Base-by-base conservation (phyloP, 2,113 vertebrate genomes). In the Pyxicephalus adspersus region DNA sequence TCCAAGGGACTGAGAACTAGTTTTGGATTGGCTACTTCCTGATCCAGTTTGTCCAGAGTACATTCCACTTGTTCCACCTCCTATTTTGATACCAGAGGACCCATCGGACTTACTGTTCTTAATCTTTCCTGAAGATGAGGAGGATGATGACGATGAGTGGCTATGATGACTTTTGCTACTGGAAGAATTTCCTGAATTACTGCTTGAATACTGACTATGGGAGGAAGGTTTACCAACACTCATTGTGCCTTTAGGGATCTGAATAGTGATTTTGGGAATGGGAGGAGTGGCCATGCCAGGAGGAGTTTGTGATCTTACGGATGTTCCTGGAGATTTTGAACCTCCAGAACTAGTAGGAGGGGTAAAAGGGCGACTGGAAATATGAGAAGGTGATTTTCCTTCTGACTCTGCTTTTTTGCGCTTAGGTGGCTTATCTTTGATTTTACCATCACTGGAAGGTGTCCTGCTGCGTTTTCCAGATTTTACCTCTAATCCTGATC, bases 181-280 rank as follows among this genome's bases (percentile, higher is more conserved):
- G 67, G 89, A 89, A 75, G 90, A 91, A 78, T 89, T 89, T 73
- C 94, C 90, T 4, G 95, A 96, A 77, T 95, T 96, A n/a, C 95
- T 96, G 31, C 95, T 95, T 0, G 94, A 95, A 84, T 98, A 98
- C 76, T 97, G 96, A 83, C 95, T 93, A 0, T 98, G 97, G 0
- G 96, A 99, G 0, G 95, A 96, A 0, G 96, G 96, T 87, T 99
- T 99, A 20, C 96, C 96, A 18, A 96, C 96, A 83, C 95, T 96
- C 88, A 99, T 94, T 0, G 95, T 98, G 60, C 96, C 96, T 89
- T 97, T 99, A 8, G 94, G 94, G 74, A 99, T 97, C 89, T 99
- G 97, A 88, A 99, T 99, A 18, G 98, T 99, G 77, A 99, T 98
- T 92, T 99, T 99, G 74, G 96, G 97, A 83, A 98, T 98, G 28